These are phyloP conservation scores for Lepidocyrtinus sp. DNA, from an alignment of 2,888 invertebrate species.

Conservation along the genomic window DNA sequence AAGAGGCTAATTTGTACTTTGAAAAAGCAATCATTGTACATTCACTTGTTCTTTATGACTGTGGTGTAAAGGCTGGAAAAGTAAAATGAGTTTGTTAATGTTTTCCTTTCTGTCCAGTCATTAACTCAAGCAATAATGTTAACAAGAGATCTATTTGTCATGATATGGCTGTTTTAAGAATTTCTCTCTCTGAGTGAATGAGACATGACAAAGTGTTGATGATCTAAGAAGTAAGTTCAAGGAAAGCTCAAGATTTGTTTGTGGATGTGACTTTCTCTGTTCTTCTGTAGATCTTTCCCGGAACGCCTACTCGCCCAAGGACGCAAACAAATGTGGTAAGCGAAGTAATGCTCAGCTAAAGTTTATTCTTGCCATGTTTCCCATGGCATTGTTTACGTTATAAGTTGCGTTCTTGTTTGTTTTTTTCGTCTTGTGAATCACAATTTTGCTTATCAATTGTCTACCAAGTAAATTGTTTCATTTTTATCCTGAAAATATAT, in stretches of 20 bases:
- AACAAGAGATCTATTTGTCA: background rate
- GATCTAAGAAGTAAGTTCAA: background rate
- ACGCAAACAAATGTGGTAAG: conserved; percentile 73
- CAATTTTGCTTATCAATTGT: too few species aligned
- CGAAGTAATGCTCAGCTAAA: conserved; percentile 34
- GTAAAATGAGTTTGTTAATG: background rate
- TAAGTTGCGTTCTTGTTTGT: background rate
- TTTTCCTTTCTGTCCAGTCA: background rate
- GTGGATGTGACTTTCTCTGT: conserved; percentile 37
- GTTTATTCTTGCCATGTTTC: too few species aligned
- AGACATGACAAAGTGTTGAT: too few species aligned
- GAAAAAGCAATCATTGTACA: background rate
- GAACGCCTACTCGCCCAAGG: conserved; percentile 75
- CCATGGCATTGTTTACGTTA: background rate
- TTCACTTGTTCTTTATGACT: background rate
- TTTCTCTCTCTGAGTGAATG: too few species aligned
- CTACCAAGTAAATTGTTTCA: too few species aligned
- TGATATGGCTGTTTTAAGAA: background rate
- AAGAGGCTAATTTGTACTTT: background rate
- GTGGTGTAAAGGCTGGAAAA: background rate
- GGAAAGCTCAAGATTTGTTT: background rate
- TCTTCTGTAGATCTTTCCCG: conserved; percentile 74
- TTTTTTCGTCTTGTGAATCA: too few species aligned
- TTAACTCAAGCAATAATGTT: background rate
- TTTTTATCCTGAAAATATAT: too few species aligned